These are phyloP conservation scores for Bostrychus sinensis DNA, from an alignment of 2,113 vertebrate species.

Conservation along the genomic window DNA sequence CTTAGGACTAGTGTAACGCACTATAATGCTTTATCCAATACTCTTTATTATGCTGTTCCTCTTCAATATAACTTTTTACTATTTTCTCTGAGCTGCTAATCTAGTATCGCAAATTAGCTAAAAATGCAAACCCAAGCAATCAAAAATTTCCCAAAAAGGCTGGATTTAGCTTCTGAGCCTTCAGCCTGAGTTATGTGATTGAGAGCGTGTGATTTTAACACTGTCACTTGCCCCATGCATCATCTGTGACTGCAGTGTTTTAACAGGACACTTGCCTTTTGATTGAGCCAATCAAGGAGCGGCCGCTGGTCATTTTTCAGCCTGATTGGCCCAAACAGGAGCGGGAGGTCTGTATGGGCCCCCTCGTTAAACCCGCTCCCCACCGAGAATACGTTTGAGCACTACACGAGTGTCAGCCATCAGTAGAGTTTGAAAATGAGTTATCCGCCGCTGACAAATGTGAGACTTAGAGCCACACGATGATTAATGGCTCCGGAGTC, in stretches of 20 bases:
- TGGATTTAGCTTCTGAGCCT: neutral
- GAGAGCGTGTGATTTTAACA: constrained; percentile 35
- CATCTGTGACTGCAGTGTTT: constrained; percentile 38
- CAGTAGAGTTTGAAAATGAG: constrained; percentile 47
- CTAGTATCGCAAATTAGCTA: neutral
- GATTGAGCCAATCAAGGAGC: constrained; percentile 50
- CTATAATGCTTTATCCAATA: too few species aligned
- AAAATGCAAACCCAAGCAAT: neutral
- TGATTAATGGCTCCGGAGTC: constrained; percentile 60
- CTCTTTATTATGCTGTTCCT: too few species aligned
- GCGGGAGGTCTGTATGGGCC: constrained; percentile 20
- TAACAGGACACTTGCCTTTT: constrained; percentile 26
- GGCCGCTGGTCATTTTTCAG: constrained; percentile 34
- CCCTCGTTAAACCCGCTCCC: constrained; percentile 57
- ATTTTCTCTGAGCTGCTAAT: too few species aligned
- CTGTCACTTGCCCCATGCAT: constrained; percentile 35
- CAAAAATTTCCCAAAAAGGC: neutral
- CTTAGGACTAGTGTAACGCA: too few species aligned
- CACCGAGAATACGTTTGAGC: constrained; percentile 42
- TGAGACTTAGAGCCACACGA: constrained; percentile 47
- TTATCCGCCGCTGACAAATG: constrained; percentile 49
- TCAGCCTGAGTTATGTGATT: neutral
- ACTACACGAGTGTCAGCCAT: constrained; percentile 40
- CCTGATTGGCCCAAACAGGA: constrained; percentile 45
- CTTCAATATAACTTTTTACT: too few species aligned